Evolutionary conservation across 2,113 vertebrate genomes (phyloP).

Genomic region (Acrocephalus kingi): DNA sequence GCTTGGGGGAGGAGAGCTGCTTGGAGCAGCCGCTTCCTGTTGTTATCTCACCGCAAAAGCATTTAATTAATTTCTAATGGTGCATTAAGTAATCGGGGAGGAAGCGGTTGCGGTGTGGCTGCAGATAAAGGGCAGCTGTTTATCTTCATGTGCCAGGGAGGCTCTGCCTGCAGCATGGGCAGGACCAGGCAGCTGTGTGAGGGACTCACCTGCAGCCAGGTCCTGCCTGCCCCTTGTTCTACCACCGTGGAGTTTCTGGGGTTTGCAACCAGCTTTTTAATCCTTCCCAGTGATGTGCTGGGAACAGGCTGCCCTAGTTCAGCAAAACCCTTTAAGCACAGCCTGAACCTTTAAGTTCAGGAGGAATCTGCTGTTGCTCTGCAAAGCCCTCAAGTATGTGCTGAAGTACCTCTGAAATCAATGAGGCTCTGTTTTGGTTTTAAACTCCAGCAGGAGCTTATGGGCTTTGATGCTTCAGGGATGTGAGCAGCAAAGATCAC

Average conservation of each 20-base stretch:
- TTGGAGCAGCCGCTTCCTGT: conserved; percentile 37
- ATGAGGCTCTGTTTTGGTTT: background rate
- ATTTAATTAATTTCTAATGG: conserved; percentile 70
- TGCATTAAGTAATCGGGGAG: conserved; percentile 2
- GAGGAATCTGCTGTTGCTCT: background rate
- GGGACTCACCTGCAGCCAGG: background rate
- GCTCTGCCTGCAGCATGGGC: background rate
- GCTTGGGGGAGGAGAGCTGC: conserved; percentile 23
- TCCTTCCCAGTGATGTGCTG: background rate
- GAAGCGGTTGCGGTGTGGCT: conserved; percentile 30
- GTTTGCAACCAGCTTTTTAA: background rate
- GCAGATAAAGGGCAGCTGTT: conserved; percentile 56
- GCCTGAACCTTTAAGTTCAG: background rate
- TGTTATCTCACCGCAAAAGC: conserved; percentile 49
- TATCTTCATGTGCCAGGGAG: background rate
- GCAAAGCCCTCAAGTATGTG: background rate
- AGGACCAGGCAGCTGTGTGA: background rate
- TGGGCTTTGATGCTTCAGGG: background rate
- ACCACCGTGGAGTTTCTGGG: background rate
- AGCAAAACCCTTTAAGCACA: background rate
- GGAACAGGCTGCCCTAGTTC: background rate
- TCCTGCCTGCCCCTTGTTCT: background rate
- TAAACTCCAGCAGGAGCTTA: background rate
- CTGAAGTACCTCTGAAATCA: conserved; percentile 23
- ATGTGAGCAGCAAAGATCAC: background rate